Evolutionary conservation across 2,888 invertebrate species (phyloP), one percentile per base, ranked within the genome.

Genomic region (Zaprionus bogoriensis): DNA sequence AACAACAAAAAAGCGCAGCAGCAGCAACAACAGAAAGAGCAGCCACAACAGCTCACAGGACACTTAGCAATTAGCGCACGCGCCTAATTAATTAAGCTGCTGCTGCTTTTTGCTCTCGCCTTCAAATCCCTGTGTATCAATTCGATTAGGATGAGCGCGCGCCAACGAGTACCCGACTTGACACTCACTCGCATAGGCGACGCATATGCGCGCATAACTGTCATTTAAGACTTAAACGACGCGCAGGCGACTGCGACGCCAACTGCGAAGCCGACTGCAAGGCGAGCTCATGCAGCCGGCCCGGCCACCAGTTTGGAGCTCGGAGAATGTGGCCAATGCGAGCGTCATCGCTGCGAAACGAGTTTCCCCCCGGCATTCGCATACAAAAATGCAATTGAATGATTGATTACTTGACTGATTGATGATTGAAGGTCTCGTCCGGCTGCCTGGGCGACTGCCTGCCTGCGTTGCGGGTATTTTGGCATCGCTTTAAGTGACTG

Each of bases 341-440:
- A 65, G 30, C 54, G 54, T 27, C 48, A 42, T 10, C 28, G 58
- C 51, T 30, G 62, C 61, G n/a, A 74, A 67, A 70, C 58, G 10
- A 44, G 58, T 58, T 58, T 42, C 9, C 32, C 4, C 10, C 10
- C 9, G 12, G 53, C 14, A n/a, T n/a, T n/a, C 23, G 10, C 10
- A 48, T n/a, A 44, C 68, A 53, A 61, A 59, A 70, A 52, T 75
- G 64, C 74, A 75, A 74, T 79, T 65, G 67, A 73, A 70, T 85
- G 85, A 87, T 86, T 79, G 84, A 83, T 74, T 74, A 65, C 80
- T 78, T 82, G 87, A 87, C 74, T 87, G 85, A 87, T 78, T 85
- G 85, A 83, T 80, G 80, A 84, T 84, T 83, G 77, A 80, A 83
- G 80, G 87, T 83, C 77, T 76, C 48, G 12, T n/a, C 32, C 30